These are phyloP conservation scores for Crotalus horridus DNA, from an alignment of 2,113 vertebrate genomes.

Conservation along the genomic window DNA sequence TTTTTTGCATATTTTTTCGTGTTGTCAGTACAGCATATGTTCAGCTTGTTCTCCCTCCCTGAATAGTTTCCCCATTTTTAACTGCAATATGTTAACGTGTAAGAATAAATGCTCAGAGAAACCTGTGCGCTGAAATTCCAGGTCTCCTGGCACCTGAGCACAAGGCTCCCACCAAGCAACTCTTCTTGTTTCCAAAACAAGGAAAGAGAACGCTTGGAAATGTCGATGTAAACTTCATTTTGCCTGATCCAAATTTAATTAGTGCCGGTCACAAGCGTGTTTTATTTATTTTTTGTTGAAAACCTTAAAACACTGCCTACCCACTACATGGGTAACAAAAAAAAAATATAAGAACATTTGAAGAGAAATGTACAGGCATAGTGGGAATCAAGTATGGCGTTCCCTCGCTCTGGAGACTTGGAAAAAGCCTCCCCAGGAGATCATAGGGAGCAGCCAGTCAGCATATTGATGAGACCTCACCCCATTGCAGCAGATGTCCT, in stretches of 20 bases:
- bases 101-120: not conserved
- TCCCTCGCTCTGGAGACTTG: not conserved
- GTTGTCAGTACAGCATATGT: slow-evolving; percentile 16
- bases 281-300: not conserved
- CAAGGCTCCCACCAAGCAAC: too few species aligned
- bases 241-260: not conserved
- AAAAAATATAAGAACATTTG: not conserved
- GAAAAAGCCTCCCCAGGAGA: not conserved
- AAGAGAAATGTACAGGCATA: not conserved
- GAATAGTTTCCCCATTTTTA: slow-evolving; percentile 19
- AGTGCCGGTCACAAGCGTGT: not conserved
- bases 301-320: too few species aligned
- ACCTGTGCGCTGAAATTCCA: not conserved
- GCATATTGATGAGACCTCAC: not conserved
- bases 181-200: not conserved
- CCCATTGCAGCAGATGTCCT: not conserved
- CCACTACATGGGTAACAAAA: not conserved
- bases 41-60: not conserved
- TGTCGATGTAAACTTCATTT: not conserved
- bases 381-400: not conserved
- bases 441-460: not conserved
- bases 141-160: not conserved
- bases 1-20: slow-evolving; percentile 23
- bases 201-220: not conserved
- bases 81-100: slow-evolving; percentile 3